Evolutionary conservation across 2,113 vertebrate species (phyloP).

Genomic region (Barbus barbus): DNA sequence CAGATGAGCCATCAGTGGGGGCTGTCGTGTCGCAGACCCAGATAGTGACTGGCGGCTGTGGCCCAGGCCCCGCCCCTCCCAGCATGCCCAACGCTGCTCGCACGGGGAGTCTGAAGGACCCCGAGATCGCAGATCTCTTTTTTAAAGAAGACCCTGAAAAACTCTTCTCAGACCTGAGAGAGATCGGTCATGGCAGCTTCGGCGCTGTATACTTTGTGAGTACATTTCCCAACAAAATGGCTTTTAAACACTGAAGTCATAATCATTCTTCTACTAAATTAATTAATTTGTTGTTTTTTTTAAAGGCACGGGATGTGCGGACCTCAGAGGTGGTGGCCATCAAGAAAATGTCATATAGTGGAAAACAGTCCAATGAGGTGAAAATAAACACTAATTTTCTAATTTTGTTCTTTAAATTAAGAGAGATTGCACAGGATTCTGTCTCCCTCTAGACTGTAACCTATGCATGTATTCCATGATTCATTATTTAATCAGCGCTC

Average conservation of each 20-base stretch:
- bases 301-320: slow-evolving; percentile 92
- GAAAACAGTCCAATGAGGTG: slow-evolving; percentile 98
- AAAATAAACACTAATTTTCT: slow-evolving; percentile 41
- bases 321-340: slow-evolving; percentile 99
- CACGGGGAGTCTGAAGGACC: slow-evolving; percentile 98
- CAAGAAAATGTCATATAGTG: slow-evolving; percentile 99
- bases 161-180: slow-evolving; percentile 93
- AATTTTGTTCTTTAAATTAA: background rate
- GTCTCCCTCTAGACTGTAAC: background rate
- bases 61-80: slow-evolving; percentile 70
- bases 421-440: background rate
- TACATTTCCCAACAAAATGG: no score
- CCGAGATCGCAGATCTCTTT: slow-evolving; percentile 95
- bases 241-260: background rate
- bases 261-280: background rate
- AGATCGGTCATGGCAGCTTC: slow-evolving; percentile 99
- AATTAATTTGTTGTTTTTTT: slow-evolving; percentile 15
- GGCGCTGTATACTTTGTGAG: slow-evolving; percentile 99
- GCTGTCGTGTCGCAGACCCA: slow-evolving; percentile 88
- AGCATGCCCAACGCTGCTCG: slow-evolving; percentile 97
- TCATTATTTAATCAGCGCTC: background rate
- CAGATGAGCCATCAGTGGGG: slow-evolving; percentile 93
- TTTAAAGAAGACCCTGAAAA: slow-evolving; percentile 99
- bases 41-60: slow-evolving; percentile 89
- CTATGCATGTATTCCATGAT: slow-evolving; percentile 10